Conservation (phyloP, 2,888 invertebrate species). For the Drosophila paramelanica region DNA sequence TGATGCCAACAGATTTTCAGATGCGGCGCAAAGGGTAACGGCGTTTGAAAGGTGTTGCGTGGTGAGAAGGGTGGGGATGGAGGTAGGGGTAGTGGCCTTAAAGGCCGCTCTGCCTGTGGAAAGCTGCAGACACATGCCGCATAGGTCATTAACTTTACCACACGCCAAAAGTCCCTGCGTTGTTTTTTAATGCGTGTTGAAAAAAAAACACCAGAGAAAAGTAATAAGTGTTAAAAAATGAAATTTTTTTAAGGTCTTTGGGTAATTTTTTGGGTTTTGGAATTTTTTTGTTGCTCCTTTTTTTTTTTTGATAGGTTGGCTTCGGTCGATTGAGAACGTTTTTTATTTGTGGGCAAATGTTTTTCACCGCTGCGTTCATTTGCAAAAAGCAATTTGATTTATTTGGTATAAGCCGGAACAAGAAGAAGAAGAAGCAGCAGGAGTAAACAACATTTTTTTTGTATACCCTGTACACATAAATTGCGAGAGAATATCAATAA, state of each 20-base stretch:
- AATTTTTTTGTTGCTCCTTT: constrained; percentile 1
- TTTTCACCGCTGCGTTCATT: constrained; percentile 1
- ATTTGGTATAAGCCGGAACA: constrained; percentile 45
- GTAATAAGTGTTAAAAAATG: background rate
- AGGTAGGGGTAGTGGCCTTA: background rate
- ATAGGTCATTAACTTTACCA: constrained; percentile 48
- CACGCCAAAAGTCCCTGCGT: constrained; percentile 13
- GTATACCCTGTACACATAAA: background rate
- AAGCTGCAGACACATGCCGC: constrained; percentile 15
- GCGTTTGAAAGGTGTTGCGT: no score
- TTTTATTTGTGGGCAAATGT: constrained; percentile 5
- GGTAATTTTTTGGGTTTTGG: constrained; percentile 4
- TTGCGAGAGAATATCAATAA: no score
- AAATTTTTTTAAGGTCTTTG: background rate
- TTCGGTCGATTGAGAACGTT: no score
- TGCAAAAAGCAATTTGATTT: constrained; percentile 67
- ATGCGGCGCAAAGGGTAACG: background rate
- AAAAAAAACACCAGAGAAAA: background rate
- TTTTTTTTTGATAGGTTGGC: background rate
- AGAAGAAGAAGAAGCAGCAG: background rate
- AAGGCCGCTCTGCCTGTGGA: background rate
- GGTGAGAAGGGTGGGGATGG: background rate
- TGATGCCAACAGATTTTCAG: constrained; percentile 25
- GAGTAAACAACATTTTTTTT: background rate
- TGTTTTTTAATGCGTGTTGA: background rate